These are phyloP conservation scores for Fistularia tabacaria DNA, from an alignment of 2,797 vertebrate genomes.

Conservation along the genomic window DNA sequence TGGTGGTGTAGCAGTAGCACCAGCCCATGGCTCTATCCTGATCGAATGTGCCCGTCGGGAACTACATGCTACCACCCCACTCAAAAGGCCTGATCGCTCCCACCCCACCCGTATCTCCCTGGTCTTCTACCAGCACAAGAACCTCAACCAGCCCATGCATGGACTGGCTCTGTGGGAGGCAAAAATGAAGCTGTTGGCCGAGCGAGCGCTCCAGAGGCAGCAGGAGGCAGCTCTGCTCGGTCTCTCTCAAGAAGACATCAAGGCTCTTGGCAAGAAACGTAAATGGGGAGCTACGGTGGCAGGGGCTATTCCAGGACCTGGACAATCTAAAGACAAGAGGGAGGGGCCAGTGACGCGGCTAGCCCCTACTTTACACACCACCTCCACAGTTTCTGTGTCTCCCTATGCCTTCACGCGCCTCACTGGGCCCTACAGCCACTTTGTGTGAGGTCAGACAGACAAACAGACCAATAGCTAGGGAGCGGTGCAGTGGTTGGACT, in stretches of 20 bases:
- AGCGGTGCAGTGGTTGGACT: constrained; percentile 52
- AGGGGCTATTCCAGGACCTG: constrained; percentile 65
- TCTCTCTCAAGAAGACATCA: constrained; percentile 87
- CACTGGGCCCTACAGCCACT: constrained; percentile 97
- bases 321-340: constrained; percentile 84
- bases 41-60: constrained; percentile 95
- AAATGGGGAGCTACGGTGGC: constrained; percentile 83
- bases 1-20: constrained; percentile 93
- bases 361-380: constrained; percentile 86
- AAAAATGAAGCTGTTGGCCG: constrained; percentile 96
- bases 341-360: constrained; percentile 80
- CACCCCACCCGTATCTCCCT: constrained; percentile 98
- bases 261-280: constrained; percentile 91
- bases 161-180: constrained; percentile 96
- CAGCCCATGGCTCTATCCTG: constrained; percentile 91
- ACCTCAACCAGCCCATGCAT: constrained; percentile 95
- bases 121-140: constrained; percentile 99
- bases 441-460: constrained; percentile 77
- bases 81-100: constrained; percentile 92
- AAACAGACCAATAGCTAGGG: constrained; percentile 42
- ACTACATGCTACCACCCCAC: constrained; percentile 94
- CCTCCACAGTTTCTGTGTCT: constrained; percentile 89
- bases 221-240: constrained; percentile 92
- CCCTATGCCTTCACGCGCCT: constrained; percentile 96
- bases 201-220: constrained; percentile 85